Conservation (phyloP, 2,888 invertebrate species). For the Leptinotarsa tumamoca region DNA sequence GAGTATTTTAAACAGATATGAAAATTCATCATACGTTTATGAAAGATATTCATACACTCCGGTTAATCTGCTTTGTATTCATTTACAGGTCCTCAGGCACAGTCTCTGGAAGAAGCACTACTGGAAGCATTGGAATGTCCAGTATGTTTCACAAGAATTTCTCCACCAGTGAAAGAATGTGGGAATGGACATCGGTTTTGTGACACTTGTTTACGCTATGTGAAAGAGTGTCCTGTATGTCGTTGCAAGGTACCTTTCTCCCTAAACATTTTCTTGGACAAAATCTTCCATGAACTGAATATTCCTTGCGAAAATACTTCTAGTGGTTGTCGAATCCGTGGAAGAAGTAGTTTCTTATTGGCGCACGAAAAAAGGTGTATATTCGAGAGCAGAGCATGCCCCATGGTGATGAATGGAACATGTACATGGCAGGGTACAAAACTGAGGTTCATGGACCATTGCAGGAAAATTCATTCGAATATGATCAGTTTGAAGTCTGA, state of each 20-base stretch:
- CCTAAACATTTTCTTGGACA: background rate
- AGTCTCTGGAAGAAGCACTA: background rate
- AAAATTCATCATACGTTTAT: no score
- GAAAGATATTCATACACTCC: no score
- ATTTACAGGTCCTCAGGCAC: background rate
- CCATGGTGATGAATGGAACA: background rate
- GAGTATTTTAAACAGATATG: no score
- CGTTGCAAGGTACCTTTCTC: background rate
- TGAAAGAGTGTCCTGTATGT: background rate
- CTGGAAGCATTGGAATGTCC: background rate
- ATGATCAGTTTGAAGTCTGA: no score
- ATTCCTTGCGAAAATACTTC: background rate
- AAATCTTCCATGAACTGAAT: background rate
- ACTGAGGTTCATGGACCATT: background rate
- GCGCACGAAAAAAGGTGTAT: background rate
- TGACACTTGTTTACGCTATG: background rate
- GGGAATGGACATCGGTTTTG: background rate
- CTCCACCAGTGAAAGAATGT: background rate
- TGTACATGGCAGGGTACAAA: background rate
- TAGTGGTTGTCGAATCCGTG: background rate
- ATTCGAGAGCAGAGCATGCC: background rate
- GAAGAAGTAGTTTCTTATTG: background rate
- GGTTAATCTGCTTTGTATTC: no score
- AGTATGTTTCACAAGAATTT: background rate
- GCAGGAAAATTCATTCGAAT: background rate